Conservation (phyloP, 2,888 invertebrate genomes). For the Papilio demoleus region DNA sequence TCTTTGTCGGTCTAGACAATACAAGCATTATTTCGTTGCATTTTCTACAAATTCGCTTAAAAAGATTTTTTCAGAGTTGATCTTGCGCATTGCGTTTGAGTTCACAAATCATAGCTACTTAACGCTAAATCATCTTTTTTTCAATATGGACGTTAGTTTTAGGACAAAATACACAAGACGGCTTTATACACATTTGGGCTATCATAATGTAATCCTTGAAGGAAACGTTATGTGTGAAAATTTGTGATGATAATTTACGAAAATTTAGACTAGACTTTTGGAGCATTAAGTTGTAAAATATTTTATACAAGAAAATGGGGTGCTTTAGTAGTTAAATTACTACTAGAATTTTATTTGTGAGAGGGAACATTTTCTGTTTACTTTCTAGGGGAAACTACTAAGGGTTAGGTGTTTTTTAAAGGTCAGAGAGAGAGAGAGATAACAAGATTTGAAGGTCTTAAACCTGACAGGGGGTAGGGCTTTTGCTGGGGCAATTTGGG, state of each 20-base stretch:
- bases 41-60: constrained; percentile 37
- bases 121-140: constrained; percentile 75
- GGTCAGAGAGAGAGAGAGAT: not conserved
- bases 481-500: too few species aligned
- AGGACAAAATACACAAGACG: constrained; percentile 81
- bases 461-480: not conserved
- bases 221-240: constrained; percentile 27
- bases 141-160: constrained; percentile 80
- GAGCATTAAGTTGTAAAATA: not conserved
- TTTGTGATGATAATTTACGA: not conserved
- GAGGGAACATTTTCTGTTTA: not conserved
- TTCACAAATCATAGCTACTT: constrained; percentile 55
- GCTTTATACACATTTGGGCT: constrained; percentile 65
- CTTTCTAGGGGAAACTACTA: not conserved
- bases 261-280: not conserved
- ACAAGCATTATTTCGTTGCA: constrained; percentile 10
- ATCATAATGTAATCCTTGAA: constrained; percentile 11
- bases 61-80: constrained; percentile 45
- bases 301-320: not conserved
- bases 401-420: not conserved
- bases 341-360: not conserved
- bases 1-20: too few species aligned
- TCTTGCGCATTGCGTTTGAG: constrained; percentile 52
- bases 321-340: not conserved
- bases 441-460: not conserved